Evolutionary conservation across 2,113 vertebrate species (phyloP).

Genomic region (Podiceps cristatus): DNA sequence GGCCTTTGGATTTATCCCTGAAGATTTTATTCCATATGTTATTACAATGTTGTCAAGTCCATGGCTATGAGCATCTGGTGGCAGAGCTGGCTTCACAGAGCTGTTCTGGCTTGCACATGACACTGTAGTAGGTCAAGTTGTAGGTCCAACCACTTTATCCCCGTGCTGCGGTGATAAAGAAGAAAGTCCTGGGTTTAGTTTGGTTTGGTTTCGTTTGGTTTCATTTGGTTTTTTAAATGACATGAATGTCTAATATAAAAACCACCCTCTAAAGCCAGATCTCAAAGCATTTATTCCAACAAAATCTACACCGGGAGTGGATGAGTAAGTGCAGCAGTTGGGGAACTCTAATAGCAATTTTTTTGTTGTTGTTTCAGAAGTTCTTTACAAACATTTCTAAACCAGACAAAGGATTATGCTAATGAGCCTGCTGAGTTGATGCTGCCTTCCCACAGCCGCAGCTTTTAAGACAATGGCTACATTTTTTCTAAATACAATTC

Average conservation of each 20-base stretch:
- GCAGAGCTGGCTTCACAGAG: neutral
- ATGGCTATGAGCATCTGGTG: rapidly evolving
- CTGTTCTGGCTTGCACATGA: neutral
- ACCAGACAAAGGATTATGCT: slow-evolving; percentile 7
- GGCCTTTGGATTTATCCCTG: neutral
- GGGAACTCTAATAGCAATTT: neutral
- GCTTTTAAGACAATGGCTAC: neutral
- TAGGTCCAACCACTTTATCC: neutral
- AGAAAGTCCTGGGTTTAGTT: neutral
- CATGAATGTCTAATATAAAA: neutral
- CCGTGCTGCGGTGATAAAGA: neutral
- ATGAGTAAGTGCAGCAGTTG: neutral
- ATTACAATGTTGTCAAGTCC: neutral
- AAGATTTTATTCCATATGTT: neutral
- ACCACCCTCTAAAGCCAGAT: neutral
- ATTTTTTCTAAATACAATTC: neutral
- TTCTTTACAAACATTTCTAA: slow-evolving; percentile 5
- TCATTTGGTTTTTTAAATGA: neutral
- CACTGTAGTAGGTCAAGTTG: neutral
- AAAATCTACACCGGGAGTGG: neutral
- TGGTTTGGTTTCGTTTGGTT: no score
- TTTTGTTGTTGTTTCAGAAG: neutral
- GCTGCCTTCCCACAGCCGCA: neutral
- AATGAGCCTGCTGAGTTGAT: neutral
- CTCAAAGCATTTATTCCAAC: neutral